Conservation (phyloP, 2,888 invertebrate species). For the Macaria liturata region DNA sequence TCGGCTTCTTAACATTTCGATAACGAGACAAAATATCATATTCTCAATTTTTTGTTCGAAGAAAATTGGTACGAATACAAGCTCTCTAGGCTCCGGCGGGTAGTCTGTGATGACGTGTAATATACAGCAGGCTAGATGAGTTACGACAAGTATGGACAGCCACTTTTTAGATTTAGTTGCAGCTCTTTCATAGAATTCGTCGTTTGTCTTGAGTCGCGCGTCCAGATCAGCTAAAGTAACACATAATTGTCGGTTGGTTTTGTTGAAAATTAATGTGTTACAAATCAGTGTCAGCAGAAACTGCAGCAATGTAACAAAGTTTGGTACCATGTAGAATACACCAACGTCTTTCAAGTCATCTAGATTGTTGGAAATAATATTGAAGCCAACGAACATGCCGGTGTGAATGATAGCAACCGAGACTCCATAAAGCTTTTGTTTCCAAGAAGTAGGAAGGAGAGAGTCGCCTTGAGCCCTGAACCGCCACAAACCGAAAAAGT, state of each 20-base stretch:
- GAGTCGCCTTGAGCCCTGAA: too few species aligned
- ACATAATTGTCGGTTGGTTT: conserved; percentile 15
- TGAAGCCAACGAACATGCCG: too few species aligned
- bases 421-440: too few species aligned
- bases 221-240: conserved; percentile 20
- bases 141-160: conserved; percentile 31
- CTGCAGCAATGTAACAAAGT: conserved; percentile 32
- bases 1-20: conserved; percentile 49
- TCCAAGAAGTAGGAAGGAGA: too few species aligned
- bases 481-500: too few species aligned
- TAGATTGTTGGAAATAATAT: too few species aligned
- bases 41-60: conserved; percentile 54
- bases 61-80: conserved; percentile 40
- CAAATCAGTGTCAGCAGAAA: conserved; percentile 27
- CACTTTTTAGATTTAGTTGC: conserved; percentile 32
- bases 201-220: conserved; percentile 8
- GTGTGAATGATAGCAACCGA: too few species aligned
- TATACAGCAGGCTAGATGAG: conserved; percentile 32
- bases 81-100: conserved; percentile 20
- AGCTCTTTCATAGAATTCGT: conserved; percentile 30
- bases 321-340: conserved; percentile 30
- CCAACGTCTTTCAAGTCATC: too few species aligned
- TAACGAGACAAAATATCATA: conserved; percentile 48
- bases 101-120: too few species aligned
- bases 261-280: conserved; percentile 16